phyloP scores from a whole-genome alignment of 2,113 vertebrate genomes.

The Strigops habroptila region DNA sequence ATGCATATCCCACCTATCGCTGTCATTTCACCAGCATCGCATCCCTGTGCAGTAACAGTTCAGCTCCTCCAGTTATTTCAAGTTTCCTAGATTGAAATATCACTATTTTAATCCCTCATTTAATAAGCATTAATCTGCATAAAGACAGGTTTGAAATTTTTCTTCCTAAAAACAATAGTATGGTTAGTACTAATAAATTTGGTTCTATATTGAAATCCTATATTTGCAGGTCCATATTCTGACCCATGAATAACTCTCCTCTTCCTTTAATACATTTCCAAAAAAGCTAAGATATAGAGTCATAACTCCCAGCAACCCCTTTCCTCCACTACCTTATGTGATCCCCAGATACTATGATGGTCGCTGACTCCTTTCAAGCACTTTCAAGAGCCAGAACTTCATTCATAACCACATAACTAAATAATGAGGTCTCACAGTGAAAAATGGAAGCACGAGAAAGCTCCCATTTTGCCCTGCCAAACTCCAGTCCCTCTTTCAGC shows the following conservation, averaged over 20 bases:
- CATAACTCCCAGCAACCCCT: background rate
- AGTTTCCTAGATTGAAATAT: background rate
- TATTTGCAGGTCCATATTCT: background rate
- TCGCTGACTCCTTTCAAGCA: background rate
- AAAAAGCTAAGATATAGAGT: background rate
- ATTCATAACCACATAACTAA: background rate
- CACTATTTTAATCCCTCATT: background rate
- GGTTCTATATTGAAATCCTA: background rate
- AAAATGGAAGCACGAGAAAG: conserved; percentile 15
- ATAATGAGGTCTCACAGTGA: background rate
- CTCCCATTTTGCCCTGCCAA: conserved; percentile 42
- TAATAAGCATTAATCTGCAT: background rate
- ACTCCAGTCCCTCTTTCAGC: background rate
- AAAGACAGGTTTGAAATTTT: background rate
- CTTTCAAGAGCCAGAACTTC: background rate
- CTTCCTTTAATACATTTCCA: background rate
- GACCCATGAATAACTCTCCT: background rate
- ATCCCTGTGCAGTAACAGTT: background rate
- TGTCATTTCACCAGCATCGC: background rate
- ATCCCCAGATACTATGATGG: background rate
- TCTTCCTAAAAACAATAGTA: background rate
- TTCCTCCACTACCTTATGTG: background rate
- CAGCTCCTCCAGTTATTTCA: background rate
- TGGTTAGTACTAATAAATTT: background rate
- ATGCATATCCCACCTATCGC: rapidly evolving